Percentiles rank a stretch among this genome's conserved stretches.
Conservation (phyloP, 2,797 vertebrate genomes). For the Semaprochilodus insignis region DNA sequence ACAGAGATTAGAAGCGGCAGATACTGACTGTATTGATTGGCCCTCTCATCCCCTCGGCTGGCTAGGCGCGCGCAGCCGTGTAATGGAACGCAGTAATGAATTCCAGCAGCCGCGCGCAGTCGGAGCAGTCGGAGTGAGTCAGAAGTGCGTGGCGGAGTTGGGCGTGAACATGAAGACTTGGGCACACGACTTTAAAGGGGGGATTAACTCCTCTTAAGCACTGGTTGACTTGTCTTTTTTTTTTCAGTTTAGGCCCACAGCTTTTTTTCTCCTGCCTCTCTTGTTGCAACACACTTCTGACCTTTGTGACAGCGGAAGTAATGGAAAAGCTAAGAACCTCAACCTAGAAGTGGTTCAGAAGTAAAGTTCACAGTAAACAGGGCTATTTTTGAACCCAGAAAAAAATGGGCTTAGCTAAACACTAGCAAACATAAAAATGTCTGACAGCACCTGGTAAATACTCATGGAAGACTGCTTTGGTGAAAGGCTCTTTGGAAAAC, state of each 20-base stretch:
- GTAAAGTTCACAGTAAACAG: neutral
- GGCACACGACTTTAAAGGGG: slow-evolving; percentile 59
- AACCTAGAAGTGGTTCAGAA: neutral
- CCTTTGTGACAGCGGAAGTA: neutral
- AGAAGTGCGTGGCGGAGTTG: slow-evolving; percentile 56
- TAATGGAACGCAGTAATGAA: slow-evolving; percentile 80
- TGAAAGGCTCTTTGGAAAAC: no score
- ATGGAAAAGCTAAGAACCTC: slow-evolving; percentile 3
- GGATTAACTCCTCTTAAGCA: slow-evolving; percentile 63
- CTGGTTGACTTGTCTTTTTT: slow-evolving; percentile 42
- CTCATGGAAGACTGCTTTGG: no score
- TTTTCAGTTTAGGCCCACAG: slow-evolving; percentile 2
- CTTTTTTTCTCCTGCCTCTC: neutral
- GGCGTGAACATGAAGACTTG: slow-evolving; percentile 18
- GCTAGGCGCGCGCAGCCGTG: slow-evolving; percentile 70
- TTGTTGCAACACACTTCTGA: neutral
- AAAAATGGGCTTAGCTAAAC: no score
- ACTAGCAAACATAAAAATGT: no score
- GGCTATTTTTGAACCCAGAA: no score
- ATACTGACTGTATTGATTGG: slow-evolving; percentile 83
- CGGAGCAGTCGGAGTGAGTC: slow-evolving; percentile 66
- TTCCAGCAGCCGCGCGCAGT: slow-evolving; percentile 73
- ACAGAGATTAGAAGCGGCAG: slow-evolving; percentile 82
- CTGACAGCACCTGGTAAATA: no score
- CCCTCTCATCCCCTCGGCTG: slow-evolving; percentile 71